Percentiles rank a stretch among this genome's conserved stretches.
Evolutionary conservation across 2,113 vertebrate genomes (phyloP).

Genomic region (Ciconia stormi): DNA sequence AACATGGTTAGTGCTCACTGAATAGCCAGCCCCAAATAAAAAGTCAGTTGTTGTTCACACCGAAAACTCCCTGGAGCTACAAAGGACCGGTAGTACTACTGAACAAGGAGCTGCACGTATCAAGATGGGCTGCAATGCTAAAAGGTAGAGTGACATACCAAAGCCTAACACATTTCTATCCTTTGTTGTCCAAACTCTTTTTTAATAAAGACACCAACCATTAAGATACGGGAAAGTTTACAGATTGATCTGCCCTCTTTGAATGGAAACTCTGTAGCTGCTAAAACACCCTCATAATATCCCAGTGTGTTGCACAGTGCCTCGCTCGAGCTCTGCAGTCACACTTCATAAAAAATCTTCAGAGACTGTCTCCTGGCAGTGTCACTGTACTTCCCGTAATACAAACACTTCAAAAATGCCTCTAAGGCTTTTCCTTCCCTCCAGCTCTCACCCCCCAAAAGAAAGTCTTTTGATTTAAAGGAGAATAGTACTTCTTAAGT

Average conservation of each 20-base stretch:
- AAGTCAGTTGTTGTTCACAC: neutral
- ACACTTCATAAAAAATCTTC: neutral
- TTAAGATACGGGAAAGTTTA: neutral
- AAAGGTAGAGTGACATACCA: neutral
- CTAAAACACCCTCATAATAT: neutral
- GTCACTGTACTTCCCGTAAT: neutral
- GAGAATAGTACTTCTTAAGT: neutral
- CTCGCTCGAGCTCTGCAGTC: neutral
- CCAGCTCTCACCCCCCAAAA: neutral
- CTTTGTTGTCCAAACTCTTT: neutral
- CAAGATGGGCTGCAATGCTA: neutral
- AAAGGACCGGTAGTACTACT: neutral
- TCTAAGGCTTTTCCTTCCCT: neutral
- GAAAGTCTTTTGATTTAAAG: neutral
- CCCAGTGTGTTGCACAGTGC: neutral
- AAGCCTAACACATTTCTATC: neutral
- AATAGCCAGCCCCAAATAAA: neutral
- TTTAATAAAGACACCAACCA: slow-evolving; percentile 29
- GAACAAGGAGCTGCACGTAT: neutral
- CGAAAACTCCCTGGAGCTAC: neutral
- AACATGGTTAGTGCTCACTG: accelerated
- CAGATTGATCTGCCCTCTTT: neutral
- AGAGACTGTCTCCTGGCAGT: neutral
- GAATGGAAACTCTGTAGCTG: neutral
- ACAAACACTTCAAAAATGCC: neutral